Evolutionary conservation across 1,140 invertebrate genomes (phyloP), one percentile per base, ranked within the genome.

Genomic region (Drosophila pallidifrons): DNA sequence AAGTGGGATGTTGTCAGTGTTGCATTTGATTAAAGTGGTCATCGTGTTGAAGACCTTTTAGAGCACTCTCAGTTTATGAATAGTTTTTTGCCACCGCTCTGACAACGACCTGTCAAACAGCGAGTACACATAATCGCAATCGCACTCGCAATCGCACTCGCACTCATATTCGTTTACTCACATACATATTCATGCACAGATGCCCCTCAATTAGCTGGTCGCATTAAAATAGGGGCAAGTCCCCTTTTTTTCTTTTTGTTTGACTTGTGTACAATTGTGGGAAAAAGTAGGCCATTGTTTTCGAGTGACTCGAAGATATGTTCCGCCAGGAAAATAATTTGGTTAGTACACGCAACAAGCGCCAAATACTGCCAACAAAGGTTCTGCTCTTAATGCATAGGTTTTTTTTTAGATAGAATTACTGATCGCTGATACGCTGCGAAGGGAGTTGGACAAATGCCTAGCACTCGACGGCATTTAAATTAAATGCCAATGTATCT

Each of bases 401-500:
- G 20, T 25, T 25, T 25, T 25, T 25, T 20, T 25, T 54, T 28
- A 8, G n/a, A n/a, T n/a, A n/a, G n/a, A 52, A 32, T 49, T 6
- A 20, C 3, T 10, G 20, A 49, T 49, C 6, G 46, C 3, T 10
- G 7, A 5, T 46, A 20, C 16, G 7, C 16, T 20, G 20, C 15
- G 20, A 28, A 13, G 51, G n/a, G 51, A 54, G 51, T 54, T 35
- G 30, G 13, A 54, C n/a, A 54, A 54, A 15, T 54, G 51, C 51
- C 51, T 7, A 54, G 51, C 54, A 38, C 57, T 57, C 43, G 81
- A 68, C 60, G 74, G 58, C 82, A 82, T 66, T 72, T 72, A 70
- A 83, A 89, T 88, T 81, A 88, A 89, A 89, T 72, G 80, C 63
- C 80, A 89, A 89, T 79, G 75, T 35, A 5, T 52, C 49, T 5